These are phyloP conservation scores for Caloenas nicobarica DNA, from an alignment of 2,113 vertebrate species.

Conservation along the genomic window DNA sequence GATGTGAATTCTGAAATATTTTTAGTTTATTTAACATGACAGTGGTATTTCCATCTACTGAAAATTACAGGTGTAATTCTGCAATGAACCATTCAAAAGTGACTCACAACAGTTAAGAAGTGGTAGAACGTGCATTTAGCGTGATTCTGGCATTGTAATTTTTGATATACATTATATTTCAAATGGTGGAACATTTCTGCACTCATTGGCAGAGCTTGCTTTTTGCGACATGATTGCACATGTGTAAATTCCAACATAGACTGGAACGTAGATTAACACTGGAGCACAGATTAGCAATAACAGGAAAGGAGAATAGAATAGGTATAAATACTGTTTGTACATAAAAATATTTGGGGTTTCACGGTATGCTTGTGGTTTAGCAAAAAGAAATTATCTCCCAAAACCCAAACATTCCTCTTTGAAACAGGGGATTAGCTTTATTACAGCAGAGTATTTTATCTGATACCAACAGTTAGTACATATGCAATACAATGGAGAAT, in stretches of 20 bases:
- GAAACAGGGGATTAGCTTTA: not conserved
- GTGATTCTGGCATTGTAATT: not conserved
- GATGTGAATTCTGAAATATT: not conserved
- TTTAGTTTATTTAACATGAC: constrained; percentile 12
- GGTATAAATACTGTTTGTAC: not conserved
- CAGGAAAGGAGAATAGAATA: not conserved
- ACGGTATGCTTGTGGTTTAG: not conserved
- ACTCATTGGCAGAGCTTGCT: not conserved
- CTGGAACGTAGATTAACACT: not conserved
- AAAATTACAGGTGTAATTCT: constrained; percentile 15
- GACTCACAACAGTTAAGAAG: not conserved
- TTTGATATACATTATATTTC: not conserved
- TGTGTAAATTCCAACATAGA: not conserved
- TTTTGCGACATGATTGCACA: not conserved
- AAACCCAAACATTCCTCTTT: not conserved
- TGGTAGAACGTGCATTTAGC: not conserved
- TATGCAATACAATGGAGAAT: not conserved
- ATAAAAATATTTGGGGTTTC: not conserved
- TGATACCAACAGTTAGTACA: not conserved
- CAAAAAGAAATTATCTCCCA: not conserved
- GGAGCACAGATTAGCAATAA: not conserved
- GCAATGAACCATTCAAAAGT: not conserved
- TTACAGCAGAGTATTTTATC: not conserved
- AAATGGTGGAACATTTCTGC: not conserved
- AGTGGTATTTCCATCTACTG: constrained; percentile 13